phyloP scores from a whole-genome alignment of 2,888 invertebrate genomes.

The Adelphocoris suturalis region DNA sequence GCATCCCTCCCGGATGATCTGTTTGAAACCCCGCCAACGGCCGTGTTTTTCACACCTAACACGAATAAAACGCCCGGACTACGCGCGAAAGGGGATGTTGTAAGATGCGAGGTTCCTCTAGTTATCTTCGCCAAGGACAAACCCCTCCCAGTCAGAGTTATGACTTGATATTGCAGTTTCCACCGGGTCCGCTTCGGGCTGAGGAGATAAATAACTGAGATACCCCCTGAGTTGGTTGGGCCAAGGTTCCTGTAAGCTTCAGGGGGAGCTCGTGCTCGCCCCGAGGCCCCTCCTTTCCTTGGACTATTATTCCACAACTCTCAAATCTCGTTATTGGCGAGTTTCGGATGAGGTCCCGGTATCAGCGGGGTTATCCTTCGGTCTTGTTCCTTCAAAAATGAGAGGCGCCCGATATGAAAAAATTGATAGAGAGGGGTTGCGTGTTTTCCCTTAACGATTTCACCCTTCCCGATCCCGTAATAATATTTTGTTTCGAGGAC shows the following conservation, averaged over 20 bases:
- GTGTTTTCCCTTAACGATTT: conserved; percentile 4
- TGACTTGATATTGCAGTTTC: conserved; percentile 54
- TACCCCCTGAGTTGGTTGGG: background rate
- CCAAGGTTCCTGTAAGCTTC: background rate
- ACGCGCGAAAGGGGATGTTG: background rate
- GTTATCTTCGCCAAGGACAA: conserved; percentile 29
- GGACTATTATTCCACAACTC: conserved; percentile 50
- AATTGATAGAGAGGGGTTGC: conserved; percentile 34
- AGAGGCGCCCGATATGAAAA: conserved; percentile 12
- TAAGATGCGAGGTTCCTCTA: background rate
- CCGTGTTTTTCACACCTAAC: conserved; percentile 33
- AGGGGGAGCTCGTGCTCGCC: conserved; percentile 49
- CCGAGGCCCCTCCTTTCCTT: conserved; percentile 46
- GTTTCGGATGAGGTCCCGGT: conserved; percentile 5
- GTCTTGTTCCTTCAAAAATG: background rate
- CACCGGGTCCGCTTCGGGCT: background rate
- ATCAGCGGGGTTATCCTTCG: conserved; percentile 26
- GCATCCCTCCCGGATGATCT: conserved; percentile 16
- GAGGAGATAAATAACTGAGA: conserved; percentile 31
- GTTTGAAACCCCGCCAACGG: background rate
- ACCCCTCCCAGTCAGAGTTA: conserved; percentile 50
- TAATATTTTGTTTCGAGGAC: background rate
- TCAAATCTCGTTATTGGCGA: conserved; percentile 52
- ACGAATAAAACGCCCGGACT: background rate
- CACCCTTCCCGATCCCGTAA: background rate